These are phyloP conservation scores for Selene dorsalis DNA, from an alignment of 2,797 vertebrate species.

Conservation along the genomic window DNA sequence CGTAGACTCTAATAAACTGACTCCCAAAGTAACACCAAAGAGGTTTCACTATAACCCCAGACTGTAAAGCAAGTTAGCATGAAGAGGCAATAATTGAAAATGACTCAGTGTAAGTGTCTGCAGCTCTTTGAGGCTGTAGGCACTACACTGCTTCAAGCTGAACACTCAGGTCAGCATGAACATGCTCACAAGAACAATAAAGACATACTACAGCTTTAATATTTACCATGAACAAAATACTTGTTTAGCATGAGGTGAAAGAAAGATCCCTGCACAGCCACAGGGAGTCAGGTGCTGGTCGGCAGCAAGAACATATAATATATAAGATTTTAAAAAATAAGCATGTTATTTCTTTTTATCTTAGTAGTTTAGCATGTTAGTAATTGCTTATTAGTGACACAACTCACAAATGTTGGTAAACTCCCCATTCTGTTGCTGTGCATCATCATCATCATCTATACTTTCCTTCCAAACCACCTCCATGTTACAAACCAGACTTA, in stretches of 20 bases:
- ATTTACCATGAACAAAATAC: not conserved
- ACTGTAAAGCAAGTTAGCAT: not conserved
- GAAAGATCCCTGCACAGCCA: too few species aligned
- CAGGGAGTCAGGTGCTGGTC: too few species aligned
- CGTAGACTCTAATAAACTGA: not conserved
- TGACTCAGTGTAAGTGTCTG: not conserved
- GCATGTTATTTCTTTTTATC: too few species aligned
- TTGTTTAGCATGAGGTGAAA: not conserved
- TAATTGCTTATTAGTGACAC: not conserved
- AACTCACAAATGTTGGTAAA: not conserved
- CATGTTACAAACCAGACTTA: not conserved
- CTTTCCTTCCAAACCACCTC: not conserved
- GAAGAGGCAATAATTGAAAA: slow-evolving; percentile 6
- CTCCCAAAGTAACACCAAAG: not conserved
- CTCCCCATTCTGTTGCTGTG: not conserved
- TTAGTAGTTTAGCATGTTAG: not conserved
- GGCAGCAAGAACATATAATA: too few species aligned
- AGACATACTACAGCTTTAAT: not conserved
- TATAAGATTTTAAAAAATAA: too few species aligned
- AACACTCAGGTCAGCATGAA: not conserved
- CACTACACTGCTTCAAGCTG: not conserved
- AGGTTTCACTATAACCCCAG: not conserved
- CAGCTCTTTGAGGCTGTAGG: not conserved
- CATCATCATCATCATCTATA: not conserved
- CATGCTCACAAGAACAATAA: not conserved